Evolutionary conservation across 2,113 vertebrate genomes (phyloP).

Genomic region (Scolopax mira): DNA sequence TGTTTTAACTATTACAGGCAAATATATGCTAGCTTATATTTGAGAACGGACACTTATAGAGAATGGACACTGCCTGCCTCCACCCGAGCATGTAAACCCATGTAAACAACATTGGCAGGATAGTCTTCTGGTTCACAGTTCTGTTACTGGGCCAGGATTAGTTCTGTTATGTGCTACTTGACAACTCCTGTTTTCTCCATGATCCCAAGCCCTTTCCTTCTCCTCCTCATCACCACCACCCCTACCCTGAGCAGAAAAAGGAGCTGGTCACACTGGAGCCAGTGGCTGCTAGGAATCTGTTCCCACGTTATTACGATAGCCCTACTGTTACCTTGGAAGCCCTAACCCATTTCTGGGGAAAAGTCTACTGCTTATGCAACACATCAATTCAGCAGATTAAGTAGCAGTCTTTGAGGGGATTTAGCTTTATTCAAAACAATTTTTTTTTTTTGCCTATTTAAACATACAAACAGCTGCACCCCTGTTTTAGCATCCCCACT

Average conservation of each 20-base stretch:
- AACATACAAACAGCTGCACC: neutral
- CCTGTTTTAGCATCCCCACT: neutral
- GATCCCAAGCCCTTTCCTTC: neutral
- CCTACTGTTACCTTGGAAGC: neutral
- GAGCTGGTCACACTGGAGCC: neutral
- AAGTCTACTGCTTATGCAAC: neutral
- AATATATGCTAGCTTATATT: neutral
- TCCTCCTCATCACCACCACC: neutral
- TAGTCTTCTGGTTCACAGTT: neutral
- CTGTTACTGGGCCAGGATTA: neutral
- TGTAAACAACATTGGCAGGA: neutral
- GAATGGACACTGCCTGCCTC: neutral
- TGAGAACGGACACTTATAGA: neutral
- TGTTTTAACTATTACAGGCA: neutral
- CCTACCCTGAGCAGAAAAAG: neutral
- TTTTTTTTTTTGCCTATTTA: neutral
- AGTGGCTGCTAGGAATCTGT: fast-evolving
- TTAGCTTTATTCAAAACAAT: neutral
- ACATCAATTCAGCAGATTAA: neutral
- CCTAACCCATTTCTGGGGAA: neutral
- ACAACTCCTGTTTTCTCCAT: neutral
- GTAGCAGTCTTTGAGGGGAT: neutral
- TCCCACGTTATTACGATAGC: neutral
- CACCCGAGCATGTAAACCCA: neutral
- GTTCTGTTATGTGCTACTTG: neutral